Percentiles rank a stretch among this genome's conserved stretches.
Conservation (phyloP, 1,140 invertebrate genomes). For the Drosophila orosa region DNA sequence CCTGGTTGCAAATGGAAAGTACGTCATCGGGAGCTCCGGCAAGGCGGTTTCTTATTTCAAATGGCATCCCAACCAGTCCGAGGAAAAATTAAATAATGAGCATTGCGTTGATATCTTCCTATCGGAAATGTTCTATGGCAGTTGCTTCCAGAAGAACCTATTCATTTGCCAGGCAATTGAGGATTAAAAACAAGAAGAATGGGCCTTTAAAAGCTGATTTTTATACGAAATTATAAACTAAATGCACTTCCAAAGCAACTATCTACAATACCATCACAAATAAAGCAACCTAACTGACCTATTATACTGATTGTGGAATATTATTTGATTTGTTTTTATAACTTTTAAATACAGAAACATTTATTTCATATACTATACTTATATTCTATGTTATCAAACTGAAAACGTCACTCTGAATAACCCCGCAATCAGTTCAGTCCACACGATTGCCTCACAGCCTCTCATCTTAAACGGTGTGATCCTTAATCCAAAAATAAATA, state of each 20-base stretch:
- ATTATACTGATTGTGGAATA: not conserved
- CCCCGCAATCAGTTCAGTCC: not conserved
- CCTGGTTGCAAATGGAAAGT: not conserved
- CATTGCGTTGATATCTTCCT: not conserved
- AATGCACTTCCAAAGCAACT: not conserved
- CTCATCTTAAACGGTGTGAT: not conserved
- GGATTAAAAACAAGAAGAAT: no score
- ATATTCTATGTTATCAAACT: not conserved
- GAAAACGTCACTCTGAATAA: not conserved
- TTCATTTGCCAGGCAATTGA: slow-evolving; percentile 1
- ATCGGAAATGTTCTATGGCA: not conserved
- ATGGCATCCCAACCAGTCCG: not conserved
- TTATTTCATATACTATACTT: not conserved
- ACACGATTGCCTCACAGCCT: not conserved
- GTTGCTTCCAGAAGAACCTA: not conserved
- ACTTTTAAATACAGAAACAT: not conserved
- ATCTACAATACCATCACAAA: not conserved
- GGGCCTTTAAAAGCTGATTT: no score
- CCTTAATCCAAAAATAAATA: not conserved
- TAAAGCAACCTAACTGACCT: not conserved
- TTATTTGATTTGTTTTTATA: not conserved
- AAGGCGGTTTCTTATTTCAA: not conserved
- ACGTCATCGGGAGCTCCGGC: not conserved
- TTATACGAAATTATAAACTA: no score
- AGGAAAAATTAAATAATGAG: slow-evolving; percentile 1